phyloP scores from a whole-genome alignment of 2,797 vertebrate species.

The Enoplosus armatus region DNA sequence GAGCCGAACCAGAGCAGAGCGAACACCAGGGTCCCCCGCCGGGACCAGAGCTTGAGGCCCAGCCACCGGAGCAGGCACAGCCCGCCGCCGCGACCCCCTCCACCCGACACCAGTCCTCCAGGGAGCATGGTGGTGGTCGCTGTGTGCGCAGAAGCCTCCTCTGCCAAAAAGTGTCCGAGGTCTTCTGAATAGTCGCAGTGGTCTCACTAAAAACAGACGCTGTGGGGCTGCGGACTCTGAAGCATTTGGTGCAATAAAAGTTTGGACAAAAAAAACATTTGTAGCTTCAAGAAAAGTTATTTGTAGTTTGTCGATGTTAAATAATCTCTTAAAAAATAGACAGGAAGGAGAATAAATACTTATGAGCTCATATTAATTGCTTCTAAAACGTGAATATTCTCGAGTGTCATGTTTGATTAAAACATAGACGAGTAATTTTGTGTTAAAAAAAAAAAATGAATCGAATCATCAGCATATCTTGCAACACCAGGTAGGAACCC shows the following conservation, averaged over 20 bases:
- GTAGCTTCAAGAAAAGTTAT: background rate
- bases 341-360: background rate
- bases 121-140: conserved; percentile 44
- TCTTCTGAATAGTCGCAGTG: background rate
- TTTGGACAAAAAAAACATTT: background rate
- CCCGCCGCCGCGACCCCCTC: conserved; percentile 39
- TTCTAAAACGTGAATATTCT: too few species aligned
- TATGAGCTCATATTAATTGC: background rate
- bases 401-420: background rate
- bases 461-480: background rate
- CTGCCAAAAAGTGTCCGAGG: background rate
- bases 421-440: background rate
- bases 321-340: background rate
- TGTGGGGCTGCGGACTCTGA: background rate
- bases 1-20: conserved; percentile 89
- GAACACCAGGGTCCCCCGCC: conserved; percentile 84
- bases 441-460: too few species aligned
- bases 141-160: background rate
- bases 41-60: conserved; percentile 80
- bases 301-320: background rate
- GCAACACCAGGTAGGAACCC: background rate
- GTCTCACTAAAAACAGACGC: background rate
- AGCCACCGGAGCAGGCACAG: conserved; percentile 79
- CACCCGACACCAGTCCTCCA: conserved; percentile 11
- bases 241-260: background rate